A percentile compares a stretch with the other conserved stretches of the same genome.
Conservation (phyloP, 2,888 invertebrate genomes). For the Meganola albula region DNA sequence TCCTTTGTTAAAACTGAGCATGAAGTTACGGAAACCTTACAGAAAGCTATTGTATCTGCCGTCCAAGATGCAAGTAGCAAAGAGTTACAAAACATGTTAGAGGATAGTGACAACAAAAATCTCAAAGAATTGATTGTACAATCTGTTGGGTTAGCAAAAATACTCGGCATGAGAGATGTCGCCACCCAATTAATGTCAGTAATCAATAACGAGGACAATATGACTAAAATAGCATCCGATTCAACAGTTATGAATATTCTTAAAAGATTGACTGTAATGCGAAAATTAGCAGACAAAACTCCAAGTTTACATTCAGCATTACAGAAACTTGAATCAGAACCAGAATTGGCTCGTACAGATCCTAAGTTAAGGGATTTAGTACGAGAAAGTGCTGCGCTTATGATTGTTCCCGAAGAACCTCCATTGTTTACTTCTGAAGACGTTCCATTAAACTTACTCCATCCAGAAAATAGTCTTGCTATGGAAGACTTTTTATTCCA, state of each 20-base stretch:
- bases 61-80: slow-evolving; percentile 80
- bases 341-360: slow-evolving; percentile 82
- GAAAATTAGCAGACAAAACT: slow-evolving; percentile 82
- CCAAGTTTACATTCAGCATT: slow-evolving; percentile 80
- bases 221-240: slow-evolving; percentile 77
- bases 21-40: slow-evolving; percentile 81
- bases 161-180: slow-evolving; percentile 81
- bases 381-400: slow-evolving; percentile 83
- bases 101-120: slow-evolving; percentile 64
- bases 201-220: slow-evolving; percentile 74
- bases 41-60: slow-evolving; percentile 81
- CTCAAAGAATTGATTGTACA: slow-evolving; percentile 75
- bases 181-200: slow-evolving; percentile 75
- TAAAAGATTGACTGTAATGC: slow-evolving; percentile 83
- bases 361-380: slow-evolving; percentile 83
- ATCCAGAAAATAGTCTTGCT: slow-evolving; percentile 83
- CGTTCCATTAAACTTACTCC: slow-evolving; percentile 82
- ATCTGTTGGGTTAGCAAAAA: slow-evolving; percentile 82
- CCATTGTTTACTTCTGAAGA: slow-evolving; percentile 81
- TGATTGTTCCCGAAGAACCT: slow-evolving; percentile 81
- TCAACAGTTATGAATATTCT: slow-evolving; percentile 80
- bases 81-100: slow-evolving; percentile 73
- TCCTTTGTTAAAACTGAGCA: slow-evolving; percentile 79
- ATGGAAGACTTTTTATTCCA: slow-evolving; percentile 85
- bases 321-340: slow-evolving; percentile 80